Evolutionary conservation across 2,888 invertebrate genomes (phyloP), one percentile per base, ranked within the genome.

Genomic region (Lochmaea crataegi): DNA sequence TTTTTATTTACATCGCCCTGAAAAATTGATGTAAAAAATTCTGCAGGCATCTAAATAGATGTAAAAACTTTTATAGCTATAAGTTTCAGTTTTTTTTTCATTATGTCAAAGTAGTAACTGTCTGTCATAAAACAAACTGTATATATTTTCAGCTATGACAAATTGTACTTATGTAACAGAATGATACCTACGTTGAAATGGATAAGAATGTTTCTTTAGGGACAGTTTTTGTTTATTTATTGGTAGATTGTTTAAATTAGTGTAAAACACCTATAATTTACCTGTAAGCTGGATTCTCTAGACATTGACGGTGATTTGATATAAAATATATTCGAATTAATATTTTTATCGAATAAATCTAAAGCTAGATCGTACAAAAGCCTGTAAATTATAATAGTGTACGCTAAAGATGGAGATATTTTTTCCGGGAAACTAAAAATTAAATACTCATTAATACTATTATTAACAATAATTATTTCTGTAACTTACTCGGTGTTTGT

Each of bases 361-460:
- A 98, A 89, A 0, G 98, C 96, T 82, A 98, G 94, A 87, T 99
- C 98, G 85, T 99, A 98, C 16, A 99, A 88, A 68, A 97, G 89
- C 72, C 98, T 91, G 80, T 97, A 90, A 63, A 98, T 90, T 61
- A 96, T 90, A 83, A 96, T 94, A 0, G 95, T 94, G 83, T 96
- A 95, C 18, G 94, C 91, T 77, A 98, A 89, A 4, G 93, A 91
- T 65, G 92, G 90, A 9, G 97, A 96, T 79, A 97, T 91, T 72
- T 91, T 90, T 12, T 91, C 91, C 2, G 92, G 91, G 84, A 94
- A 92, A 63, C 93, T 93, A 74, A 68, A 82, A 80, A 42, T 85
- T 84, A 61, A 71, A 75, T 26, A 72, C 58, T 57, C 68, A 68
- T 38, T 84, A 92, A 91, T 88, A 88, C 80, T 91, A 91, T 83